Conservation (phyloP, 2,797 vertebrate genomes). For the Lacerta viridis region DNA sequence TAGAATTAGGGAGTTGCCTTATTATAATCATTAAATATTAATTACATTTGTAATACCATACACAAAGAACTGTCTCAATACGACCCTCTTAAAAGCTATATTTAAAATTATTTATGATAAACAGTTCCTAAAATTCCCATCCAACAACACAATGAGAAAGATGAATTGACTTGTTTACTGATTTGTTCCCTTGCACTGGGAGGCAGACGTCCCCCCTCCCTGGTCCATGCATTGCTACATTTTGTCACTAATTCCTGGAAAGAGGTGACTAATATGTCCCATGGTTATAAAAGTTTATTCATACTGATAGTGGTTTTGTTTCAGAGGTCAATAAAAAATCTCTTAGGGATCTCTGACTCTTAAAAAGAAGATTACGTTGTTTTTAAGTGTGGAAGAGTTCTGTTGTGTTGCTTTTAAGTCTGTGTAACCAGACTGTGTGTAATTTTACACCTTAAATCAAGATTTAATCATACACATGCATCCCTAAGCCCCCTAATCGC, state of each 20-base stretch:
- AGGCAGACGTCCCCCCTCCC: too few species aligned
- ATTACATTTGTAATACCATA: too few species aligned
- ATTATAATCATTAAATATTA: too few species aligned
- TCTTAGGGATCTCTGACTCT: neutral
- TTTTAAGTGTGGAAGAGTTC: neutral
- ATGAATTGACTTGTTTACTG: neutral
- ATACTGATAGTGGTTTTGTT: neutral
- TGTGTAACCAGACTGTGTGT: neutral
- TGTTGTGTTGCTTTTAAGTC: neutral
- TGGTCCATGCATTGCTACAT: neutral
- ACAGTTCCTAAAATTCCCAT: too few species aligned
- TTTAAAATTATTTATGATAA: too few species aligned
- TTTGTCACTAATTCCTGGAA: neutral
- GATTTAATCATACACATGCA: neutral
- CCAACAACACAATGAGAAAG: too few species aligned
- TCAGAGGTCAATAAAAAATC: neutral
- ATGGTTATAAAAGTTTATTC: neutral
- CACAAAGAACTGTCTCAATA: too few species aligned
- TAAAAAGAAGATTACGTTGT: neutral
- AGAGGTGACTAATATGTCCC: neutral
- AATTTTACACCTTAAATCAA: neutral
- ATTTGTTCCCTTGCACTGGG: neutral
- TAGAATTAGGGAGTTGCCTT: too few species aligned
- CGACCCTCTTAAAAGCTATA: too few species aligned
- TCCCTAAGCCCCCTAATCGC: neutral